Base-by-base conservation (phyloP, 2,888 invertebrate genomes). In the Ceraclea dissimilis region DNA sequence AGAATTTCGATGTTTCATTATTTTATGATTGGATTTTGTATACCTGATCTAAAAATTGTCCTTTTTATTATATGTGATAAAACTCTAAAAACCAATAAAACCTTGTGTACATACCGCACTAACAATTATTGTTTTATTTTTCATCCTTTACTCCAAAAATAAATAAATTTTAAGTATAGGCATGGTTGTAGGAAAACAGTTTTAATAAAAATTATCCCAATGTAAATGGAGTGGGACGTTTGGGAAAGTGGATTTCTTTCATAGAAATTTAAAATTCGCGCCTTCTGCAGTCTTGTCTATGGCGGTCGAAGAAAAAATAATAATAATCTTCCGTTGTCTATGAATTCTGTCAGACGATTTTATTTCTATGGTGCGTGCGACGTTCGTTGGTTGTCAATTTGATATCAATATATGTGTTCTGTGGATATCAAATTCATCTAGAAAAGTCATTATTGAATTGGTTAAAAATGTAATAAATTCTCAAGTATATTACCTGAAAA, bases 391-490 rank as follows among this genome's bases (percentile, higher is more conserved):
- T 47, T 47, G 47, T 47, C 47, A 47, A 11, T 47, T 47, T 47
- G 2, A n/a, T n/a, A n/a, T n/a, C n/a, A n/a, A n/a, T n/a, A n/a
- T n/a, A n/a, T n/a, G n/a, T n/a, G n/a, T n/a, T n/a, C n/a, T n/a
- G n/a, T n/a, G n/a, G n/a, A n/a, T 47, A 18, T 47, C 4, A 47
- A 47, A 47, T 5, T 47, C 20, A 18, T 47, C 47, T 47, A 47
- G 47, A 20, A 47, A 47, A 47, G 18, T 47, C 47, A 20, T 47
- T 5, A 47, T 47, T 47, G 6, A 18, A 52, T 21, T 26, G 26
- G 21, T 52, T 52, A 44, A 44, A 52, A 52, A 52, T 52, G 52
- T 52, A 52, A 43, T 43, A 43, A 43, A 43, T 16, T 43, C 43
- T 43, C 43, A 43, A 43, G 43, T 16, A 43, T 13, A 43, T 43